Conservation (phyloP, 2,888 invertebrate genomes). For the Myopa testacea region DNA sequence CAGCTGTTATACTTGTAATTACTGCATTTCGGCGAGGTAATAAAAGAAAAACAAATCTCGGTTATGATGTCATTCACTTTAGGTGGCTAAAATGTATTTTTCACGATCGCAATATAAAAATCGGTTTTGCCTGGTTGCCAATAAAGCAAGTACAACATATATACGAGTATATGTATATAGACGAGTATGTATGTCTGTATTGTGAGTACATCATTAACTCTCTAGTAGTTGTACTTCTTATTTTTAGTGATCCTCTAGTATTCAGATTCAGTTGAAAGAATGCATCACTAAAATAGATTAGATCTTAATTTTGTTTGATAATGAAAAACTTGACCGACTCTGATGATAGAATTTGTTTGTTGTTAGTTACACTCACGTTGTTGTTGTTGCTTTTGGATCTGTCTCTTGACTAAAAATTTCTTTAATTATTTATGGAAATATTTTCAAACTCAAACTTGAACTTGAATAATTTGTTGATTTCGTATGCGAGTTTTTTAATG, state of each 20-base stretch:
- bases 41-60: slow-evolving; percentile 32
- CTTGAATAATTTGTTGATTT: background rate
- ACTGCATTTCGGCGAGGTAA: slow-evolving; percentile 2
- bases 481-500: too few species aligned
- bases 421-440: background rate
- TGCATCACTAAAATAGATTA: background rate
- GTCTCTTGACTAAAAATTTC: too few species aligned
- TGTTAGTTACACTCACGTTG: background rate
- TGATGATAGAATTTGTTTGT: background rate
- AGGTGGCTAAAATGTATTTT: slow-evolving; percentile 20
- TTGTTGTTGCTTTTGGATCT: background rate
- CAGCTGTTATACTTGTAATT: slow-evolving; percentile 13
- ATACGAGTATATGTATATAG: too few species aligned
- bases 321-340: background rate
- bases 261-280: background rate
- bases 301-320: background rate
- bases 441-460: background rate
- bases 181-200: background rate
- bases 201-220: background rate
- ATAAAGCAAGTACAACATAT: background rate
- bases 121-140: slow-evolving; percentile 24
- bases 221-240: background rate
- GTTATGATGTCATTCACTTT: slow-evolving; percentile 44
- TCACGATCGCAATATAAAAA: slow-evolving; percentile 6
- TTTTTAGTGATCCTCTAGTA: background rate